phyloP scores from a whole-genome alignment of 2,113 vertebrate species.

The Rhombomys opimus region DNA sequence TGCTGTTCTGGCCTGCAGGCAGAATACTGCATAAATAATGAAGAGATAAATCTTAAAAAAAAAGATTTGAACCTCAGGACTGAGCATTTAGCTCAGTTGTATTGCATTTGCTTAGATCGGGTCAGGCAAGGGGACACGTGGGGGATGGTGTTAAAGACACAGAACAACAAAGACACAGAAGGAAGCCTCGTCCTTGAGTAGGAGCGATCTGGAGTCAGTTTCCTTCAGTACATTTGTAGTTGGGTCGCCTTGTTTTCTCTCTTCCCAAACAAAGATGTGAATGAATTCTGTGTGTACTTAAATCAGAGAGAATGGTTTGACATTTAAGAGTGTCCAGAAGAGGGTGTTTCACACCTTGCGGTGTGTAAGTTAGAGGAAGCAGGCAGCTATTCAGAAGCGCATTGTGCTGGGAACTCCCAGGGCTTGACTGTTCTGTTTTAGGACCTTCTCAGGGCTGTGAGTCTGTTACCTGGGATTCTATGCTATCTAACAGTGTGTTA shows the following conservation, averaged over 20 bases:
- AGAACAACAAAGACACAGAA: background rate
- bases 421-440: background rate
- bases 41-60: too few species aligned
- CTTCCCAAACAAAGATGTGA: background rate
- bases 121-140: fast-evolving
- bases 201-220: background rate
- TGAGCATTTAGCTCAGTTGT: background rate
- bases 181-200: background rate
- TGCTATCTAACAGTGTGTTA: background rate
- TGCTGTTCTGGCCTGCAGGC: too few species aligned
- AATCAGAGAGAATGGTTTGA: background rate
- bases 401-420: background rate
- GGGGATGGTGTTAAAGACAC: background rate
- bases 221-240: background rate
- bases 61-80: background rate
- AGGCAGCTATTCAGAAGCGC: background rate
- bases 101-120: background rate
- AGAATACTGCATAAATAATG: too few species aligned
- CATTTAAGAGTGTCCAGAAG: background rate
- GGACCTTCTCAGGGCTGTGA: background rate
- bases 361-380: background rate
- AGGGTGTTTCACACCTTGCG: background rate
- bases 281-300: background rate
- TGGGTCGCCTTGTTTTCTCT: background rate
- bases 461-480: background rate